Base-by-base conservation (phyloP, 2,797 vertebrate genomes). In the Danio albolineatus region DNA sequence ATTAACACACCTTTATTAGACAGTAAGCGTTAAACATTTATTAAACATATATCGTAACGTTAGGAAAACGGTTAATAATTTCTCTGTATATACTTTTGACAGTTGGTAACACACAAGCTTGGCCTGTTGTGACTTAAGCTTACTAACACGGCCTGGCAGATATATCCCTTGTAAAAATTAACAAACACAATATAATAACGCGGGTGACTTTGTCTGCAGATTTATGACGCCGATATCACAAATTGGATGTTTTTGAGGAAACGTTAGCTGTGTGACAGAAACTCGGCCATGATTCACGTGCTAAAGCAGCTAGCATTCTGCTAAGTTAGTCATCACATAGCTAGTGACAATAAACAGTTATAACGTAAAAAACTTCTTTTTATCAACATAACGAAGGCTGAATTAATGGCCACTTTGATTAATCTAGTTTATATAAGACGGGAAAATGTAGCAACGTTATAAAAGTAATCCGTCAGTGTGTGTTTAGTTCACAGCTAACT, bases 251-350 rank as follows among this genome's bases (percentile, higher is more conserved):
- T 44, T 53, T 8, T 17, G 9, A 36, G 0, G 19, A 44, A 28
- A 28, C 28, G 28, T 28, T 28, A 28, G 7, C 64, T 54, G 54
- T 36, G 1, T 14, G 48, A 54, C 16, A 57, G 21, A 56, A 57
- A 56, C 28, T 17, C 49, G 69, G 69, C 69, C 64, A 16, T 14
- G 56, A 38, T 10, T 66, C 44, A 49, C 67, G 41, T 19, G 77
- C 53, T 83, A 79, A 69, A 69, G 14, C n/a, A 17, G 54, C 17
- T 83, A 73, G 65, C 78, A 79, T 43, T 1, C 38, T 16, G 69
- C 69, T 62, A 51, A 51, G 48, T 51, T 51, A 73, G 19, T 21
- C 66, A 43, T 51, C 6, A 7, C 5, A 4, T 28, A 28, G 28
- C 14, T 2, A 5, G 2, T n/a, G 28, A 39, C 49, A 19, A 9